A percentile compares a stretch with the other conserved stretches of the same genome.
These are phyloP conservation scores for Drosophila malerkotliana DNA, from an alignment of 1,140 invertebrate genomes.

Conservation along the genomic window DNA sequence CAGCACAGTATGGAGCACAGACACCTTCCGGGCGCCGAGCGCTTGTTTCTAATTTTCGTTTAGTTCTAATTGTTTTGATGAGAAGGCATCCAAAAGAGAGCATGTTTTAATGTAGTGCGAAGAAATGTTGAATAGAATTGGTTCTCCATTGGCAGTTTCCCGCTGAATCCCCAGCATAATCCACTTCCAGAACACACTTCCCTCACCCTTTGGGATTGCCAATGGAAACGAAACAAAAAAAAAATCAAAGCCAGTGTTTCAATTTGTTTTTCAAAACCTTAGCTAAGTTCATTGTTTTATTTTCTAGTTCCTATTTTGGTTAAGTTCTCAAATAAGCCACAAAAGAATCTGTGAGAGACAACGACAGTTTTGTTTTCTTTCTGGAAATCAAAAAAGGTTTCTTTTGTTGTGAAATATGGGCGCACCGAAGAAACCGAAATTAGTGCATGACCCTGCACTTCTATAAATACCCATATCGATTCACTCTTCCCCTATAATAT, in stretches of 20 bases:
- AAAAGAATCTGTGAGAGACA: not conserved
- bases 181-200: not conserved
- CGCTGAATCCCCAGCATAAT: not conserved
- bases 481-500: slow-evolving; percentile 27
- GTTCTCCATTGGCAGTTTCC: slow-evolving; percentile 15
- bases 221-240: slow-evolving; percentile 18
- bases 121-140: slow-evolving; percentile 66
- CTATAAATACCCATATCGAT: slow-evolving; percentile 49
- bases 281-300: too few relatives aligned
- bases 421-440: not conserved
- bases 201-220: slow-evolving; percentile 13
- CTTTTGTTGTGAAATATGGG: slow-evolving; percentile 63
- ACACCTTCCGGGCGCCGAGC: slow-evolving; percentile 4
- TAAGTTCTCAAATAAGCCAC: too few relatives aligned
- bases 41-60: slow-evolving; percentile 23
- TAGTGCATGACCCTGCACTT: slow-evolving; percentile 23
- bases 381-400: slow-evolving; percentile 23
- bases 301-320: too few relatives aligned
- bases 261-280: not conserved
- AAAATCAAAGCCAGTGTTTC: slow-evolving; percentile 10
- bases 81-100: slow-evolving; percentile 31
- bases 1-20: not conserved
- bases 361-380: not conserved
- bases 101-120: slow-evolving; percentile 70
- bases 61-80: slow-evolving; percentile 67